Conservation (phyloP, 2,888 invertebrate genomes). For the Eupithecia subfuscata region DNA sequence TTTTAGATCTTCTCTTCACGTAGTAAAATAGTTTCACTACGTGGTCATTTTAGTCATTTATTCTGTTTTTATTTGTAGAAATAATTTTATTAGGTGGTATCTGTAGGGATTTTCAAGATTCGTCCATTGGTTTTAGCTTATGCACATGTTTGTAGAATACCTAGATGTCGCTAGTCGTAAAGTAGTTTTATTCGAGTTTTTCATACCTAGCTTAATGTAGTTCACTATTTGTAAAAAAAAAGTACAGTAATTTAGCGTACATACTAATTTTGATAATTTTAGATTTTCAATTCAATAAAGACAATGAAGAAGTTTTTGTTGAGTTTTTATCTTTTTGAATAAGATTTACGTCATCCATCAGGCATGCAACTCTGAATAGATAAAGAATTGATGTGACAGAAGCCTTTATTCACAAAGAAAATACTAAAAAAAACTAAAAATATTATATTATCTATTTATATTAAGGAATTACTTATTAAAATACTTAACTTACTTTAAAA, state of each 20-base stretch:
- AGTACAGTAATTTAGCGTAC: neutral
- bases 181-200: constrained; percentile 5
- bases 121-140: neutral
- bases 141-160: neutral
- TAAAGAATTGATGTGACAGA: no score
- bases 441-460: no score
- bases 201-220: neutral
- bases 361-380: neutral
- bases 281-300: constrained; percentile 22
- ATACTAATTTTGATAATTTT: neutral
- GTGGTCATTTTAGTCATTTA: neutral
- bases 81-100: neutral
- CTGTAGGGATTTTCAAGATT: neutral
- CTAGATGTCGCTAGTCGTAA: constrained; percentile 29
- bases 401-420: no score
- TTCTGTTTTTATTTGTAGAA: neutral
- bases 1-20: neutral
- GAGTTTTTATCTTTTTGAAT: neutral
- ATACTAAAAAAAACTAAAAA: no score
- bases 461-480: neutral
- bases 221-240: constrained; percentile 3
- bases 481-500: no score
- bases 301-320: neutral
- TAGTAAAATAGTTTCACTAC: neutral
- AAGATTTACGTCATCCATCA: neutral